Base-by-base conservation (phyloP, 1,140 invertebrate genomes). In the Drosophila erecta region DNA sequence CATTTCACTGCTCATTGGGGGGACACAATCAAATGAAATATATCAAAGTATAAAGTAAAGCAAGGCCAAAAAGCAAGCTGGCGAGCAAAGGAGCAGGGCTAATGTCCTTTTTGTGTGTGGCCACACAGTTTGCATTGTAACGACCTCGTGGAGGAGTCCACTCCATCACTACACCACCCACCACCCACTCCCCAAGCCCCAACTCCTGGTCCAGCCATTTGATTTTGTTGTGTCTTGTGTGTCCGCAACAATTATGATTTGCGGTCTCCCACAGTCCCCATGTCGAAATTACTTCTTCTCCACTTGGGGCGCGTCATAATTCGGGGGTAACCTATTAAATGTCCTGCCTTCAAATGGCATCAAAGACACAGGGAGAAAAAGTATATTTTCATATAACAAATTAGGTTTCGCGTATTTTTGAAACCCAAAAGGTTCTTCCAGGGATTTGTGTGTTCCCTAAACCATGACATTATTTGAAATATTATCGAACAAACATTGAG, bases 241-340 rank as follows among this genome's bases (percentile, higher is more conserved):
- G 50, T 55, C 71, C 81, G 69, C 77, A 79, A 81, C 81, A 86
- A 86, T 86, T 86, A 86, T 86, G 81, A 86, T 81, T 86, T 86
- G 81, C 81, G 77, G 81, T 78, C 62, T 75, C 35, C 40, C 11
- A 37, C 43, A 20, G 27, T n/a, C 38, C 22, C 47, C 17, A 56
- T 20, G 30, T 17, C 20, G 2, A n/a, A 15, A 38, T 17, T 15
- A 55, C 33, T 56, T 20, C 51, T 58, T 11, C 35, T 15, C 24
- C 35, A 41, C 15, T 27, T 49, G 4, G 57, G 20, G 7, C 8
- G 5, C 0, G 14, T 38, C 14, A 41, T 30, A 15, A 20, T 51
- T 40, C 15, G 4, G 15, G 14, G 5, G 47, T 14, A 7, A 30
- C 22, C 58, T 40, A 53, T 53, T 60, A 60, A 60, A 60, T 40